phyloP scores from a whole-genome alignment of 2,888 invertebrate genomes.

The Netelia fuscicornis region DNA sequence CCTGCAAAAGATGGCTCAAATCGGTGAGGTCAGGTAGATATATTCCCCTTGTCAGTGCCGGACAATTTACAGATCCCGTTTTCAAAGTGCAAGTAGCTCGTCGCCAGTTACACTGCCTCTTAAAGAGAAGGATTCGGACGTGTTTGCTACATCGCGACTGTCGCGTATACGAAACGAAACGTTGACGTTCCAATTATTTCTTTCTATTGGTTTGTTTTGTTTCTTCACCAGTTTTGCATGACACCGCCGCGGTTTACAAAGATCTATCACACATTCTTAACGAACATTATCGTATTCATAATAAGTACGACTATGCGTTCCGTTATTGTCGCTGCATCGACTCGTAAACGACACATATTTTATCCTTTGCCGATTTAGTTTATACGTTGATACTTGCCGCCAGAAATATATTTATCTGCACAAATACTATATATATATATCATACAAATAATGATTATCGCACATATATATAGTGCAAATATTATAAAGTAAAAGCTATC shows the following conservation, averaged over 20 bases:
- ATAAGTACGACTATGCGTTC: conserved; percentile 41
- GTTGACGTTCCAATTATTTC: conserved; percentile 58
- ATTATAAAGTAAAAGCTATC: conserved; percentile 22
- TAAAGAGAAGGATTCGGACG: conserved; percentile 22
- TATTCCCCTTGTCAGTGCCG: too few relatives aligned
- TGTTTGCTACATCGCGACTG: conserved; percentile 49
- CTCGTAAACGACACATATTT: conserved; percentile 54
- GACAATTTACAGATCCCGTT: too few relatives aligned
- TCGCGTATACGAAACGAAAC: conserved; percentile 58
- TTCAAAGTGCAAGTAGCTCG: too few relatives aligned
- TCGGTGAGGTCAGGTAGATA: too few relatives aligned
- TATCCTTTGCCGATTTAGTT: conserved; percentile 64
- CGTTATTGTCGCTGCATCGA: conserved; percentile 55
- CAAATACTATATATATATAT: conserved; percentile 32
- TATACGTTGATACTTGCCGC: conserved; percentile 69
- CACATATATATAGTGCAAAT: conserved; percentile 8
- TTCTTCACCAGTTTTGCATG: conserved; percentile 66
- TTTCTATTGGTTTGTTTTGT: conserved; percentile 3
- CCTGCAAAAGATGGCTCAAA: too few relatives aligned
- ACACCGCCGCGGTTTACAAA: conserved; percentile 61
- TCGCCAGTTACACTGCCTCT: too few relatives aligned
- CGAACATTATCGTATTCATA: conserved; percentile 27
- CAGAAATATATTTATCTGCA: conserved; percentile 61
- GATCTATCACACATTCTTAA: conserved; percentile 41
- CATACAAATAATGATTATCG: not conserved